Base-by-base conservation (phyloP, 30 jellyfish, hydroid and myxozoan species). In the Hydractinia symbiolongicarpus region DNA sequence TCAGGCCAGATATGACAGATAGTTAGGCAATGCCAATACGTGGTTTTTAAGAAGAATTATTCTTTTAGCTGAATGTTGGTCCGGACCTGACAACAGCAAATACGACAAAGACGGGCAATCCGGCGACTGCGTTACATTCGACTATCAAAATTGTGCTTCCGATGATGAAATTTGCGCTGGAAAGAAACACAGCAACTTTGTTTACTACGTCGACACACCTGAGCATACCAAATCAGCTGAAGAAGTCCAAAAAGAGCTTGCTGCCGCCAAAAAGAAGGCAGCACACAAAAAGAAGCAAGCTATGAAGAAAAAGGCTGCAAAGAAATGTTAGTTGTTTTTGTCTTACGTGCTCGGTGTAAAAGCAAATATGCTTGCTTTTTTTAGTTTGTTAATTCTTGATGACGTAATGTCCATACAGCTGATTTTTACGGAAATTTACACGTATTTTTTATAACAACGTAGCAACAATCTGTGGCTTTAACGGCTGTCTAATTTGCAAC, bases 31-130 rank as follows among this genome's bases (percentile, higher is more conserved):
- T 60, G 17, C 2, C 17, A 13, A 13, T 60, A 60, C 17, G n/a
- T 13, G 0, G 70, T 60, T 13, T 0, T 7, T 7, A 17, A 17
- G 2, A 8, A 66, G 30, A 66, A 6, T 1, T 71, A 66, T 5
- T 6, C 49, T 64, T 61, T 53, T 73, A 93, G 98, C 96, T 83
- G 98, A 93, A 87, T 93, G 98, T 94, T 93, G 98, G 98, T 73
- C 96, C 61, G 98, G 98, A 16, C 90, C 96, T 61, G 98, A 93
- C 69, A 94, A 87, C 82, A 50, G 96, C 61, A 93, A 87, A 71
- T 93, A 86, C 95, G 98, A 93, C 83, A 68, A 73, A 53, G 98
- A 93, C 67, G 98, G 98, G 40, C 80, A 86, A 69, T 83, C 98
- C 5, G 90, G 86, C 16, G 87, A 84, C 60, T 93, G 98, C 53